Conservation (phyloP, 2,797 vertebrate genomes). For the Thripadectes ignobilis region DNA sequence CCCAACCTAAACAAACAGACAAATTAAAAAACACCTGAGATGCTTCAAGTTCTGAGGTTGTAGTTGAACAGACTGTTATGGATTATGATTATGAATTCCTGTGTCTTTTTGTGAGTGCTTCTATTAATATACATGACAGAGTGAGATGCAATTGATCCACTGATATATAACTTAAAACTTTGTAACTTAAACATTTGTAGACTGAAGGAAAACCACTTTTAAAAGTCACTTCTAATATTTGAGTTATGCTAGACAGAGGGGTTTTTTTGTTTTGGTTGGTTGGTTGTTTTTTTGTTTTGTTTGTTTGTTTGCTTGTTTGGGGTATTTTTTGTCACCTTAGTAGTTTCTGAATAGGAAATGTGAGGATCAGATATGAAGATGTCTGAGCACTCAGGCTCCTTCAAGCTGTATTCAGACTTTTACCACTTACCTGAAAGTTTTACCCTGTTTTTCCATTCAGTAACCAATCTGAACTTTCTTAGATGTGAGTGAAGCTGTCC, state of each 20-base stretch:
- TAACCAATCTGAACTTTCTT: background rate
- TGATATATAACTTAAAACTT: background rate
- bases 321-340: accelerated
- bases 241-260: background rate
- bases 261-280: too few species aligned
- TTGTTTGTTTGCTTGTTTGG: too few species aligned
- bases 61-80: background rate
- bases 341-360: background rate
- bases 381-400: background rate
- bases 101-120: background rate
- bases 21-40: accelerated
- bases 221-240: background rate
- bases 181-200: background rate
- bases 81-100: background rate
- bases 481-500: background rate
- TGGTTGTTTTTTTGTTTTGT: too few species aligned
- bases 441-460: background rate
- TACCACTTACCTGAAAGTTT: background rate
- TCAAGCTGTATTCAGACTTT: background rate
- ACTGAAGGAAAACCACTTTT: background rate
- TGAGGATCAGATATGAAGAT: too few species aligned
- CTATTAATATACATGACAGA: background rate
- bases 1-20: background rate
- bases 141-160: too few species aligned
- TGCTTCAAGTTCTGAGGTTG: background rate